Evolutionary conservation across 2,113 vertebrate genomes (phyloP), one percentile per base, ranked within the genome.

Genomic region (Butastur rufipennis): DNA sequence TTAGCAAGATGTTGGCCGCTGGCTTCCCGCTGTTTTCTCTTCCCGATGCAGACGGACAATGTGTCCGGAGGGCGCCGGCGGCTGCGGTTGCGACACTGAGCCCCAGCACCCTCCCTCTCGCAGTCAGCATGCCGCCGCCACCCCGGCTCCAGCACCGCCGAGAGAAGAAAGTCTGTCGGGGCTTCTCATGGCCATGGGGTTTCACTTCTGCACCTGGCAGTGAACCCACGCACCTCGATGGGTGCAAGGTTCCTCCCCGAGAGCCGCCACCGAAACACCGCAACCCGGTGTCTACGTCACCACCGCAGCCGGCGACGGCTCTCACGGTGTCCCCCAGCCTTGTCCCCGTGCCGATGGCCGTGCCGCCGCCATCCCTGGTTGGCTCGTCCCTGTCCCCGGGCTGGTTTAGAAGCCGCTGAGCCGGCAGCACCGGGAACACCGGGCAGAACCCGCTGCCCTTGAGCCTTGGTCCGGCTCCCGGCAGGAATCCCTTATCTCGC

Each of bases 291-390:
- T 6, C 31, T 7, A 8, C 11, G 16, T 7, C 29, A 31, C 27
- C 50, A 10, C 70, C 5, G 8, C 9, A 6, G 16, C 12, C 1
- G 3, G 31, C 9, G 23, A n/a, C 4, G 3, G 23, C 23, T 25
- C 70, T 11, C 11, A 5, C 8, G 21, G 38, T 7, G 12, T 43
- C 61, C 31, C 15, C 50, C 48, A 16, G 62, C 32, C 22, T 26
- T 12, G n/a, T 4, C 59, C n/a, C 67, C 5, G 9, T 9, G n/a
- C 29, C 27, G 3, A 5, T 9, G 50, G 70, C 21, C 7, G 7
- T 19, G 47, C n/a, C 4, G 9, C 36, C 48, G 5, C 36, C 36
- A 2, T 13, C 27, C 8, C 29, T 3, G 4, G 8, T 23, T 18
- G 36, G 50, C 3, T 18, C 7, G 19, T 55, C 50, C 36, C 36